Evolutionary conservation across 2,888 invertebrate species (phyloP).

Genomic region (Empis stercorea): DNA sequence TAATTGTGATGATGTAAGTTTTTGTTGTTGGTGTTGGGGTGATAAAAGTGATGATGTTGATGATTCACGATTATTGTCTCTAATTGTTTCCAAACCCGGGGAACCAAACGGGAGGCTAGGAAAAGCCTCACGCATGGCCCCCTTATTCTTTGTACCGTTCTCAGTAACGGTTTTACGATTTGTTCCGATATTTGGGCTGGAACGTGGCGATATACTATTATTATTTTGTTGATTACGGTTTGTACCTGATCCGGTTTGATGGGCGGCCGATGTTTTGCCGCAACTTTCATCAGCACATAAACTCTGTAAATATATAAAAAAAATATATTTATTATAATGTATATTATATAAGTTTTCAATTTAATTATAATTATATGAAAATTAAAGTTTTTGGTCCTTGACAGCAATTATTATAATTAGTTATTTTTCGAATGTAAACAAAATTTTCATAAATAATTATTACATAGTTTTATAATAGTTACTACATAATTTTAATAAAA

Average conservation of each 20-base stretch:
- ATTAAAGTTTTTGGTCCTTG: no score
- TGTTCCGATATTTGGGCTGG: conserved; percentile 12
- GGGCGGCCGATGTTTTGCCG: conserved; percentile 11
- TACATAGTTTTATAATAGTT: no score
- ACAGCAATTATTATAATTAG: no score
- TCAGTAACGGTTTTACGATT: conserved; percentile 12
- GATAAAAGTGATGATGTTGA: conserved; percentile 6
- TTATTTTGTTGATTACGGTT: background rate
- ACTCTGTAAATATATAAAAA: conserved; percentile 10
- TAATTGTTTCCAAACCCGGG: conserved; percentile 14
- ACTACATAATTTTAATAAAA: no score
- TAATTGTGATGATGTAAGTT: conserved; percentile 1
- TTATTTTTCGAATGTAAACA: no score
- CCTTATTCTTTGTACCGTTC: conserved; percentile 14
- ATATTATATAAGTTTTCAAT: no score
- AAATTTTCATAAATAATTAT: no score
- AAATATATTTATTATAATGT: conserved; percentile 1
- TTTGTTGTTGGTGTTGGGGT: no score
- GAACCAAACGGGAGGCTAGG: conserved; percentile 19
- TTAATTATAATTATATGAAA: no score
- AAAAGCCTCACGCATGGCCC: conserved; percentile 20
- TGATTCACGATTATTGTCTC: conserved; percentile 13
- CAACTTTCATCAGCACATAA: conserved; percentile 16
- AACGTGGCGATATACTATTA: conserved; percentile 9
- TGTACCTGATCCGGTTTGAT: conserved; percentile 5